Evolutionary conservation across 92 coral and sea anemone species (phyloP).

Genomic region (Umimayanthus chanpuru): DNA sequence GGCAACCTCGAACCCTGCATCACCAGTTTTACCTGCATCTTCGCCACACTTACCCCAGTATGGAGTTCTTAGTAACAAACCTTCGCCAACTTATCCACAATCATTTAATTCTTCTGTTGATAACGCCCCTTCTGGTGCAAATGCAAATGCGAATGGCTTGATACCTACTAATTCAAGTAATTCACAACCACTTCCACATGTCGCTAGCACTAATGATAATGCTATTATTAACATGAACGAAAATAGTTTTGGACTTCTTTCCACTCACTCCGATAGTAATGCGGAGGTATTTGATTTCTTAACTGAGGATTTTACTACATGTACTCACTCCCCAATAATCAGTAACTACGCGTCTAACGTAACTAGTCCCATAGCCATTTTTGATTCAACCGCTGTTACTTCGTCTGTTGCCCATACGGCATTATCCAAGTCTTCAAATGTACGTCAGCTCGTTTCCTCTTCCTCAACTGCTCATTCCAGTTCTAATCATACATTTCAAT

Average conservation of each 20-base stretch:
- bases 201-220: neutral
- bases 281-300: slow-evolving; percentile 9
- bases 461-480: slow-evolving; percentile 14
- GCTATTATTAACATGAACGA: neutral
- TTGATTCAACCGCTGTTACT: neutral
- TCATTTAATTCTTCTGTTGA: too few relatives aligned
- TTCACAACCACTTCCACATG: neutral
- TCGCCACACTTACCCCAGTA: too few relatives aligned
- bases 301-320: neutral
- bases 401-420: neutral
- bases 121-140: neutral
- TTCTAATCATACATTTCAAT: neutral
- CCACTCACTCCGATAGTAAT: neutral
- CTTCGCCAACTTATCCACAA: too few relatives aligned
- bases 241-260: neutral
- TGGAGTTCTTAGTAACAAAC: too few relatives aligned
- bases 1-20: too few relatives aligned
- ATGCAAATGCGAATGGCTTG: neutral
- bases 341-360: neutral
- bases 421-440: neutral
- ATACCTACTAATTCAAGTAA: slow-evolving; percentile 7
- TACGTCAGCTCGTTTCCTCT: slow-evolving; percentile 12
- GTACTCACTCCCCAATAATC: neutral
- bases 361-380: neutral
- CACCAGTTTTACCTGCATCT: too few relatives aligned